phyloP scores from a whole-genome alignment of 1,140 invertebrate species.

The Drosophila bocki region DNA sequence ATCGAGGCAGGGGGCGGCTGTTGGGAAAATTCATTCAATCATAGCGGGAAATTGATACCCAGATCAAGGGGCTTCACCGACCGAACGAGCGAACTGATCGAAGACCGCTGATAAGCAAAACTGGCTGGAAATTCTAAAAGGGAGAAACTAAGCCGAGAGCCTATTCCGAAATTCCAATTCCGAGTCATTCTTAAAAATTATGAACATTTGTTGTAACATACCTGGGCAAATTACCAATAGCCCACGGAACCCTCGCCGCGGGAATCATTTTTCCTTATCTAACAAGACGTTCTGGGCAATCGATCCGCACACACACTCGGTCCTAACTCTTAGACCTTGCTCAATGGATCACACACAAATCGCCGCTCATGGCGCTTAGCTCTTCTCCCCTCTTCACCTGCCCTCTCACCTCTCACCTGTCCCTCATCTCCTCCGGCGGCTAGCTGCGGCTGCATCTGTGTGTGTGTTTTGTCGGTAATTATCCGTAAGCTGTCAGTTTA shows the following conservation, averaged over 20 bases:
- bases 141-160: conserved; percentile 28
- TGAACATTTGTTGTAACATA: conserved; percentile 80
- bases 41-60: conserved; percentile 77
- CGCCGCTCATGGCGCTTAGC: conserved; percentile 65
- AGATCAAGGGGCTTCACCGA: conserved; percentile 61
- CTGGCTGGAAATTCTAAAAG: conserved; percentile 18
- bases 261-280: conserved; percentile 81
- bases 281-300: conserved; percentile 76
- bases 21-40: conserved; percentile 74
- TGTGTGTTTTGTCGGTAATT: conserved; percentile 74
- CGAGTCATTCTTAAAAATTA: conserved; percentile 83
- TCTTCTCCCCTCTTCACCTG: not conserved
- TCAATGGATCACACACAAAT: conserved; percentile 80
- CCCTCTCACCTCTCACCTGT: conserved; percentile 20
- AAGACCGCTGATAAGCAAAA: conserved; percentile 55
- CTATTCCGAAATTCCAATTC: conserved; percentile 24
- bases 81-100: conserved; percentile 42
- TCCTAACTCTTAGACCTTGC: conserved; percentile 51
- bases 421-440: conserved; percentile 18
- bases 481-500: conserved; percentile 84
- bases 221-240: conserved; percentile 74
- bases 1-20: conserved; percentile 8
- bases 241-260: conserved; percentile 44
- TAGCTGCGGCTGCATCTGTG: conserved; percentile 8
- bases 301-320: conserved; percentile 51